A percentile compares a stretch with the other conserved stretches of the same genome.
phyloP scores from a whole-genome alignment of 2,797 vertebrate genomes.

The Enteromius unitaeniatus region DNA sequence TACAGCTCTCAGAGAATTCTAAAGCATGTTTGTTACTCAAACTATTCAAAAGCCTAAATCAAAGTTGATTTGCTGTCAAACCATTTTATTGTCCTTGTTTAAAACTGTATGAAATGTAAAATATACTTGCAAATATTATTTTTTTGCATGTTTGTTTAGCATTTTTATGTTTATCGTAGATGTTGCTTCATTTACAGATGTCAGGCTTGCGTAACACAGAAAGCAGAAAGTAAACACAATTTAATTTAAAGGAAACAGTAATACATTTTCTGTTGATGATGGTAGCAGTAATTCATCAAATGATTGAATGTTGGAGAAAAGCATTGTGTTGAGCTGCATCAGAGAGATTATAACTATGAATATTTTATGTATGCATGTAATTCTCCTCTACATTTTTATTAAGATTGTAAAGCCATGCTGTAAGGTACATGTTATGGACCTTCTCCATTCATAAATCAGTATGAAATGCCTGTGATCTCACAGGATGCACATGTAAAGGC shows the following conservation, averaged over 20 bases:
- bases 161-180: background rate
- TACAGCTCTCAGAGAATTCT: too few relatives aligned
- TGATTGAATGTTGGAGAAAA: background rate
- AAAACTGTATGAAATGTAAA: background rate
- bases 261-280: background rate
- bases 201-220: background rate
- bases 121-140: background rate
- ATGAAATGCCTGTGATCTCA: constrained; percentile 32
- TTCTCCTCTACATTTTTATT: constrained; percentile 14
- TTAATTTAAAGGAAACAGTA: background rate
- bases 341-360: background rate
- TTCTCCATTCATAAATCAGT: constrained; percentile 50
- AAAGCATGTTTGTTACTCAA: constrained; percentile 24
- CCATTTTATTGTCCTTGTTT: background rate
- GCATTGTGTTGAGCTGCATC: background rate
- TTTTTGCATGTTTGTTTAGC: background rate
- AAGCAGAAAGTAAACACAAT: background rate
- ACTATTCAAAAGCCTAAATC: constrained; percentile 24
- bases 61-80: constrained; percentile 20
- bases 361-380: constrained; percentile 1
- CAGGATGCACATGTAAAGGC: background rate
- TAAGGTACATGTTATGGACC: constrained; percentile 15
- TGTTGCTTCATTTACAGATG: background rate
- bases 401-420: background rate
- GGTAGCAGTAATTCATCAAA: background rate